These are phyloP conservation scores for Crenichthys baileyi DNA, from an alignment of 2,797 vertebrate genomes.

Conservation along the genomic window DNA sequence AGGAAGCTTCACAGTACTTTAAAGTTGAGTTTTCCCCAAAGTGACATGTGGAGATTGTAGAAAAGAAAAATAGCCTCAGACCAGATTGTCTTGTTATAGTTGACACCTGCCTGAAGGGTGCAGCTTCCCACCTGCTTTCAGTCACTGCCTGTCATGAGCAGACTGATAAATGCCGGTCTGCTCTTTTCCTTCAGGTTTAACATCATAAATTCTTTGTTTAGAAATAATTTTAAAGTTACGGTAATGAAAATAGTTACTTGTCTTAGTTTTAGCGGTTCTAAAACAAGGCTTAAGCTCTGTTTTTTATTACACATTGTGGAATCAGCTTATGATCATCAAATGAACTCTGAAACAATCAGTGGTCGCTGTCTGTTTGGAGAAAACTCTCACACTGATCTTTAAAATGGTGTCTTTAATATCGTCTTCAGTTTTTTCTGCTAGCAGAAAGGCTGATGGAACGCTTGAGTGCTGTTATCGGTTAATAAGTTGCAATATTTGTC, in stretches of 20 bases:
- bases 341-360: not conserved
- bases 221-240: too few relatives aligned
- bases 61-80: constrained; percentile 10
- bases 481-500: constrained; percentile 24
- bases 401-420: not conserved
- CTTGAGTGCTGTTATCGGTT: constrained; percentile 33
- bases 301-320: too few relatives aligned
- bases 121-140: not conserved
- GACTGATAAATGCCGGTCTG: not conserved
- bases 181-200: not conserved
- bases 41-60: constrained; percentile 13
- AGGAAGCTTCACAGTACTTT: constrained; percentile 7
- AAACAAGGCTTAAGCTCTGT: too few relatives aligned
- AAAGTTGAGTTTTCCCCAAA: constrained; percentile 11
- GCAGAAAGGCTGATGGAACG: constrained; percentile 6
- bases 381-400: not conserved
- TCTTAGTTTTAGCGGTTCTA: not conserved
- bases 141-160: constrained; percentile 6
- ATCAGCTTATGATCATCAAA: too few relatives aligned
- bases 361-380: not conserved
- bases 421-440: constrained; percentile 1
- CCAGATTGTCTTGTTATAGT: constrained; percentile 7
- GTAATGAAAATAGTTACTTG: not conserved
- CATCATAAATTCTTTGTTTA: not conserved
- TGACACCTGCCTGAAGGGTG: not conserved